Conservation (phyloP, 2,888 invertebrate species). For the Rhagonycha lutea region DNA sequence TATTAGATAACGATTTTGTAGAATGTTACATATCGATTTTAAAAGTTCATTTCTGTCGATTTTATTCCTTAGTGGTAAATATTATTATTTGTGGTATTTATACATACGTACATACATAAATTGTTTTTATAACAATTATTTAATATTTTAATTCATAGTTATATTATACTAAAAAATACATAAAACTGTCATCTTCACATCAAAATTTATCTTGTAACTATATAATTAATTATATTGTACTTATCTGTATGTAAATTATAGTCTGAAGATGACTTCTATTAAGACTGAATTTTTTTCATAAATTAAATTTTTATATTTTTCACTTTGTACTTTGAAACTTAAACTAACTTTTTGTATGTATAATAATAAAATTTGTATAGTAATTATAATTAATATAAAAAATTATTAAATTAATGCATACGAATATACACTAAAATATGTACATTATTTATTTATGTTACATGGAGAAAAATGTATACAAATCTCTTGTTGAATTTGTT, state of each 20-base stretch:
- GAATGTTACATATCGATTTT: not conserved
- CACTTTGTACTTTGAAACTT: not conserved
- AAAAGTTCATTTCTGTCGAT: not conserved
- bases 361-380: constrained; percentile 7
- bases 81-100: not conserved
- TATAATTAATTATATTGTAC: not conserved
- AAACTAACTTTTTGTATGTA: constrained; percentile 8
- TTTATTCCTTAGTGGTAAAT: not conserved
- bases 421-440: not conserved
- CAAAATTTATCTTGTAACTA: not conserved
- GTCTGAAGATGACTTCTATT: constrained; percentile 4
- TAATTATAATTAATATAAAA: not conserved
- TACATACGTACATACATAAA: not conserved
- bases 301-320: not conserved
- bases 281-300: constrained; percentile 4
- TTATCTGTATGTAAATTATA: not conserved
- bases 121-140: not conserved
- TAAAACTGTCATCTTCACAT: not conserved
- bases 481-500: not conserved
- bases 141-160: not conserved
- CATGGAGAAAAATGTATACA: not conserved
- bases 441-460: not conserved
- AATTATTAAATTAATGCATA: not conserved
- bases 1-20: not conserved
- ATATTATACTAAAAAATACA: not conserved